A percentile compares a stretch with the other conserved stretches of the same genome.
Evolutionary conservation across 2,797 vertebrate species (phyloP).

Genomic region (Crypturellus tataupa): DNA sequence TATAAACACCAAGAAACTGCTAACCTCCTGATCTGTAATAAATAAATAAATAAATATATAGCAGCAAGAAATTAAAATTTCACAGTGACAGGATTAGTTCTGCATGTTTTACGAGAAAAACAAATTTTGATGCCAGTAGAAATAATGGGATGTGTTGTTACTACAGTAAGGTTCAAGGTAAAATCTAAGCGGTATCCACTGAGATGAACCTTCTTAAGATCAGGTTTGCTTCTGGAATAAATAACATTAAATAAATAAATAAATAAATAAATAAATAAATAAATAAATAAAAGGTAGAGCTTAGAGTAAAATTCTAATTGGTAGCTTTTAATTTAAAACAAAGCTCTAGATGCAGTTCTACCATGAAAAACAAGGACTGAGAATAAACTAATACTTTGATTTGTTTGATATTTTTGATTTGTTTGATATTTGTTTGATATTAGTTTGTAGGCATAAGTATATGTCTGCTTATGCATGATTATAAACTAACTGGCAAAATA

Average conservation of each 20-base stretch:
- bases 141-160: background rate
- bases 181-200: background rate
- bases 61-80: background rate
- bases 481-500: background rate
- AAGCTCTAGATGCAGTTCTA: background rate
- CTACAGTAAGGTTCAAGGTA: background rate
- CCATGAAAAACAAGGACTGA: background rate
- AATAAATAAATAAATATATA: too few species aligned
- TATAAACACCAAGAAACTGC: slow-evolving; percentile 42
- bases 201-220: background rate
- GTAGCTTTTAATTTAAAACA: background rate
- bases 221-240: background rate
- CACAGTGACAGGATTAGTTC: slow-evolving; percentile 19
- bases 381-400: background rate
- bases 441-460: background rate
- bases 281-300: background rate
- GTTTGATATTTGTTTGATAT: too few species aligned
- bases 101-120: background rate
- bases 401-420: too few species aligned
- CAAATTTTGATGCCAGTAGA: background rate
- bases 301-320: background rate
- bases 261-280: background rate
- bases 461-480: background rate
- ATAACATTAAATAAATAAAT: background rate
- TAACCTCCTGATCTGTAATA: slow-evolving; percentile 25